These are phyloP conservation scores for Callimorpha dominula DNA, from an alignment of 2,888 invertebrate species.

Conservation along the genomic window DNA sequence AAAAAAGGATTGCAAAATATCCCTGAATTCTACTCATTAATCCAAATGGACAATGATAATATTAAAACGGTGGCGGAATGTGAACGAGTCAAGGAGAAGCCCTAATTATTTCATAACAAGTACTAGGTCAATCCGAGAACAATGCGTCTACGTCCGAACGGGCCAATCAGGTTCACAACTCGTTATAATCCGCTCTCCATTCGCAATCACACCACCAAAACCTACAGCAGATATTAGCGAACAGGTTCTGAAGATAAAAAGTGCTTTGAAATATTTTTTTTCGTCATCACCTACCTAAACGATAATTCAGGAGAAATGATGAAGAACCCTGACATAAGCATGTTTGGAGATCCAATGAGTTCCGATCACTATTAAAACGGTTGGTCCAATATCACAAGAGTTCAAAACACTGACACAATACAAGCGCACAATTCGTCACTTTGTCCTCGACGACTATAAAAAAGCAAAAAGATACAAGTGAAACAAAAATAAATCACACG, in stretches of 20 bases:
- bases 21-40: slow-evolving; percentile 18
- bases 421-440: slow-evolving; percentile 80
- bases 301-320: slow-evolving; percentile 80
- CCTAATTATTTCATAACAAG: slow-evolving; percentile 72
- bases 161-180: slow-evolving; percentile 78
- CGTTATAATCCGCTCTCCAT: slow-evolving; percentile 69
- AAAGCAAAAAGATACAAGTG: slow-evolving; percentile 78
- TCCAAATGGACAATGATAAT: slow-evolving; percentile 38
- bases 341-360: slow-evolving; percentile 62
- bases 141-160: slow-evolving; percentile 77
- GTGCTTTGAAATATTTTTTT: slow-evolving; percentile 59
- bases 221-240: slow-evolving; percentile 53
- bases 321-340: slow-evolving; percentile 84
- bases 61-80: slow-evolving; percentile 49
- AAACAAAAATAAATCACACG: slow-evolving; percentile 74
- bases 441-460: slow-evolving; percentile 80
- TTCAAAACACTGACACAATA: slow-evolving; percentile 82
- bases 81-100: slow-evolving; percentile 62
- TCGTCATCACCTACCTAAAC: slow-evolving; percentile 78
- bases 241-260: slow-evolving; percentile 61
- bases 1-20: background rate
- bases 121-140: slow-evolving; percentile 79
- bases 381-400: slow-evolving; percentile 75
- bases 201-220: slow-evolving; percentile 65
- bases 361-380: slow-evolving; percentile 63